Conservation (phyloP, 2,888 invertebrate species). For the Idaea straminata region DNA sequence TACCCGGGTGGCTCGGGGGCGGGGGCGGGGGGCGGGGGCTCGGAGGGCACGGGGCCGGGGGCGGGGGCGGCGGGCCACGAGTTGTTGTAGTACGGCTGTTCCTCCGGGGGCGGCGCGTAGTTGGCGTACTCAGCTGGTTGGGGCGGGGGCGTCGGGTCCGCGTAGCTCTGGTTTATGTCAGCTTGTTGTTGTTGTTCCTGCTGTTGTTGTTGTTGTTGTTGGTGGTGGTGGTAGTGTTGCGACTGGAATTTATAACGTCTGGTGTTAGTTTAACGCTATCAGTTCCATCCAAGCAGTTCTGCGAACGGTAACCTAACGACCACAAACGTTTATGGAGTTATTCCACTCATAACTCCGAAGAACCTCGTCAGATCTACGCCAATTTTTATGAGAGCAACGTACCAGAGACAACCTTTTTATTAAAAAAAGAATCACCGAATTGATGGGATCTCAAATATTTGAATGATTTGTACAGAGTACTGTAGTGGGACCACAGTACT, state of each 20-base stretch:
- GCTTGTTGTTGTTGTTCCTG: neutral
- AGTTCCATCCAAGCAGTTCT: too few relatives aligned
- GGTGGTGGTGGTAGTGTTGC: conserved; percentile 10
- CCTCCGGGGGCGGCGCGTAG: conserved; percentile 30
- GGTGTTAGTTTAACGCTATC: too few relatives aligned
- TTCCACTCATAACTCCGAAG: too few relatives aligned
- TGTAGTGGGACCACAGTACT: too few relatives aligned
- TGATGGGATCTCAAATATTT: too few relatives aligned
- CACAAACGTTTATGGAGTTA: neutral
- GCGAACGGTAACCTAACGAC: neutral
- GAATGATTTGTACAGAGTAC: too few relatives aligned
- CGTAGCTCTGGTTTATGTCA: conserved; percentile 23
- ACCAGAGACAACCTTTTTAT: too few relatives aligned
- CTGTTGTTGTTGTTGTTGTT: conserved; percentile 25
- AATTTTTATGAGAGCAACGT: too few relatives aligned
- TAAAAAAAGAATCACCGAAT: too few relatives aligned
- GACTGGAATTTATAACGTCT: conserved; percentile 24
- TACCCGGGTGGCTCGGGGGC: conserved; percentile 39
- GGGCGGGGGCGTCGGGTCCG: conserved; percentile 36
- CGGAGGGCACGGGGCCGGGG: conserved; percentile 16
- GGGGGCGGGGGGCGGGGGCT: conserved; percentile 15
- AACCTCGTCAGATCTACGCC: too few relatives aligned
- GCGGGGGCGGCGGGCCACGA: conserved; percentile 17
- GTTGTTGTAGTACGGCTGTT: conserved; percentile 6
- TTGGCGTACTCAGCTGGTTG: conserved; percentile 39